phyloP scores from a whole-genome alignment of 2,797 vertebrate species.

The Chaetodon trifasciatus region DNA sequence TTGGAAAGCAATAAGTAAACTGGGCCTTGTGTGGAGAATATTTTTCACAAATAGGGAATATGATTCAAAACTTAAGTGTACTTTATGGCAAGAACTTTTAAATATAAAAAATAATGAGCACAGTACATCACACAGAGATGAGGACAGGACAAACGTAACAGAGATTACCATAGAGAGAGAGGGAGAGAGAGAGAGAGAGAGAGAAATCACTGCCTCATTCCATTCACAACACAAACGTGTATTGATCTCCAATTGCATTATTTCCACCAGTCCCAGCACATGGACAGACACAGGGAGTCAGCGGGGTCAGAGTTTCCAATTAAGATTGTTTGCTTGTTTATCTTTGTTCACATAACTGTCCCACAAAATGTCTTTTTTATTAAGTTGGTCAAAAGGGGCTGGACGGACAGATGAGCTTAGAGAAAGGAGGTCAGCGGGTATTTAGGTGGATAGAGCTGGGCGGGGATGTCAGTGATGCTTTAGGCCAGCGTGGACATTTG shows the following conservation, averaged over 20 bases:
- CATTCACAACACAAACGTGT: constrained; percentile 45
- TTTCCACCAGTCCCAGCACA: constrained; percentile 28
- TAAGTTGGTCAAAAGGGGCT: constrained; percentile 52
- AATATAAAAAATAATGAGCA: background rate
- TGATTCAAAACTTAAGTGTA: background rate
- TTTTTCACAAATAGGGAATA: background rate
- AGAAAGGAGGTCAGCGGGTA: constrained; percentile 80
- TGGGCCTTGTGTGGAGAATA: background rate
- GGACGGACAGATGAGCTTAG: constrained; percentile 65
- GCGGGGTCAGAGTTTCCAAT: constrained; percentile 34
- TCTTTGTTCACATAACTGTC: constrained; percentile 60
- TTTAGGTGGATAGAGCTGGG: constrained; percentile 70
- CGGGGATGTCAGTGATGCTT: constrained; percentile 37
- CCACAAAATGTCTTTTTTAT: constrained; percentile 68
- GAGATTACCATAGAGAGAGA: constrained; percentile 18
- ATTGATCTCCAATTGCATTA: constrained; percentile 68
- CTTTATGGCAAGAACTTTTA: background rate
- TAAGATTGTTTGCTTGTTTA: constrained; percentile 31
- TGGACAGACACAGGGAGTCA: background rate
- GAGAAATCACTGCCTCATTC: constrained; percentile 25
- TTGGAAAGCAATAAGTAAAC: background rate
- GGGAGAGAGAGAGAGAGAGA: constrained; percentile 3
- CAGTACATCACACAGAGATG: background rate
- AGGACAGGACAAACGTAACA: background rate
- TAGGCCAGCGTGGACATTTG: constrained; percentile 36